Evolutionary conservation across 2,113 vertebrate species (phyloP), one percentile per base, ranked within the genome.

Genomic region (Myotis yumanensis): DNA sequence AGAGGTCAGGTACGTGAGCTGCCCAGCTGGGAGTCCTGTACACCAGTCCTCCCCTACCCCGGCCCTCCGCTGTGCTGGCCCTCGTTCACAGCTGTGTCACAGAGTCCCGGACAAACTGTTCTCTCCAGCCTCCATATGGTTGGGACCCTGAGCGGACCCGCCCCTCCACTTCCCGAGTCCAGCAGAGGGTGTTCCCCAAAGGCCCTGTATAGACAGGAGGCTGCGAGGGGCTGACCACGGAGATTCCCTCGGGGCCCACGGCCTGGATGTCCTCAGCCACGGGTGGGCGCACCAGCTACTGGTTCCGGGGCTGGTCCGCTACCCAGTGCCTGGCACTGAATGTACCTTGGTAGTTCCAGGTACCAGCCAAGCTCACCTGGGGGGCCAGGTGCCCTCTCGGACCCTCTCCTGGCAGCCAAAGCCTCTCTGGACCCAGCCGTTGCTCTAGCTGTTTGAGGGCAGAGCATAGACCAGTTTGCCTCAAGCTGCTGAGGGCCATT

Each of bases 51-150:
- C 30, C 18, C 59, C 35, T 1, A 0, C 9, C 4, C 14, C 12
- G 0, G 32, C 43, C 37, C 23, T 23, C 84, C 8, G 17, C 32
- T 0, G 5, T 7, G 43, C 57, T 1, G 2, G 66, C 2, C 2
- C 46, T 71, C 54, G 5, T 18, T 73, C n/a, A 54, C 4, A 64
- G 71, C 80, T 64, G 4, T 51, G 28, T 8, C 9, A 0, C 3
- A 15, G 77, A 59, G 51, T 40, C 43, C 37, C 1, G 14, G 16
- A 30, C 35, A 30, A 35, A 25, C 48, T 12, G 30, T 64, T 23
- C 22, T 79, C 15, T 57, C 30, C 82, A 11, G 66, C 15, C 22
- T 71, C 51, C 15, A 18, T 46, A 16, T 18, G 10, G 1, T 7
- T 0, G 2, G 62, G 59, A 62, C 18, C 11, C 3, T 57, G 64